Evolutionary conservation across 2,888 invertebrate species (phyloP).

Genomic region (Hirtodrosophila cameraria): DNA sequence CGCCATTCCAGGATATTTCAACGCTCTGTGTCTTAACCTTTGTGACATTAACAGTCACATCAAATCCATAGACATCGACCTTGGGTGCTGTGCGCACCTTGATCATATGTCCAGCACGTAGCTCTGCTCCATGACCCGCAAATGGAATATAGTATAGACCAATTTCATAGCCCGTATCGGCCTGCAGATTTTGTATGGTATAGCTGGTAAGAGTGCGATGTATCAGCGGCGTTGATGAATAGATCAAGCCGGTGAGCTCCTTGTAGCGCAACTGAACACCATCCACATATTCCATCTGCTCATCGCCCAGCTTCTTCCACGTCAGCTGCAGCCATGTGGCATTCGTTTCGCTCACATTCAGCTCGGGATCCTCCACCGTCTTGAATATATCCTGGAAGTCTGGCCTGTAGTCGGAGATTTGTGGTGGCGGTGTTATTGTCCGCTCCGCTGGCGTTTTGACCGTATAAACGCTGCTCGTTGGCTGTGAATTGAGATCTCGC

Average conservation of each 20-base stretch:
- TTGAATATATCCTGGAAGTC: constrained; percentile 84
- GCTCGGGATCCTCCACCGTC: constrained; percentile 88
- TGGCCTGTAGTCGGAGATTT: constrained; percentile 82
- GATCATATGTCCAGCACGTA: constrained; percentile 89
- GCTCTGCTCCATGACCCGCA: constrained; percentile 90
- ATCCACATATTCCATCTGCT: constrained; percentile 93
- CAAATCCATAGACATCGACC: constrained; percentile 92
- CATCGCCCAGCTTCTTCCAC: constrained; percentile 92
- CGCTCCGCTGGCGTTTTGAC: constrained; percentile 88
- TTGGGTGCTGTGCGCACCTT: constrained; percentile 89
- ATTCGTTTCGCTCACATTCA: constrained; percentile 90
- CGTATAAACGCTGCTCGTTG: constrained; percentile 90
- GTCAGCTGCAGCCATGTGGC: constrained; percentile 91
- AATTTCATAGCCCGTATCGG: constrained; percentile 92
- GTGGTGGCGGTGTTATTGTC: constrained; percentile 84
- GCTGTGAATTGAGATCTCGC: constrained; percentile 90
- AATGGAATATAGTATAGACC: constrained; percentile 93
- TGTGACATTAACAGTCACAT: constrained; percentile 90
- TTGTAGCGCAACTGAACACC: constrained; percentile 94
- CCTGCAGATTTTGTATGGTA: constrained; percentile 90
- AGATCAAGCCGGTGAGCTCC: constrained; percentile 92
- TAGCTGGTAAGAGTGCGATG: constrained; percentile 92
- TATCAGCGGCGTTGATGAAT: constrained; percentile 92
- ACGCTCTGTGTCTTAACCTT: constrained; percentile 91
- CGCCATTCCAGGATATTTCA: constrained; percentile 92